phyloP scores from a whole-genome alignment of 64 coral and sea anemone genomes.

The Montipora capricornis region DNA sequence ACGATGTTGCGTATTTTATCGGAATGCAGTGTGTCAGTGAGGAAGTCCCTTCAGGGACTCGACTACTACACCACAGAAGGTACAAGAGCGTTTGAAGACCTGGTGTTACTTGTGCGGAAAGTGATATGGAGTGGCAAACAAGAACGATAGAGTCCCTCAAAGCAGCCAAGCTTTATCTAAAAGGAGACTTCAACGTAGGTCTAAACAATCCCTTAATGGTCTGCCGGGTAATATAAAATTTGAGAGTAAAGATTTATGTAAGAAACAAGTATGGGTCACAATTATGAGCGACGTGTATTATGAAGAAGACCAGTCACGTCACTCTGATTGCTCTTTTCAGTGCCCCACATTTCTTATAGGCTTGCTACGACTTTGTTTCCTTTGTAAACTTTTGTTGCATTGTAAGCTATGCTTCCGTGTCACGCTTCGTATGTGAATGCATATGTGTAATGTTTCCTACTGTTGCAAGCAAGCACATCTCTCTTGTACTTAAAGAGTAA shows the following conservation, averaged over 20 bases:
- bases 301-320: background rate
- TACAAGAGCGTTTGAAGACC: background rate
- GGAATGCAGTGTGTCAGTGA: background rate
- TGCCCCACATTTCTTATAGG: background rate
- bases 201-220: background rate
- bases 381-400: background rate
- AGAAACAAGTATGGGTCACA: background rate
- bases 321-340: background rate
- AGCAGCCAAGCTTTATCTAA: too few relatives aligned
- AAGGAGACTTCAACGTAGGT: background rate
- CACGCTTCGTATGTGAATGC: background rate
- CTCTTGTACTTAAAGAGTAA: background rate
- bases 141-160: too few relatives aligned
- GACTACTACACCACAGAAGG: too few relatives aligned
- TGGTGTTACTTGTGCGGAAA: background rate
- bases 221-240: background rate
- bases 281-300: background rate
- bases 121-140: too few relatives aligned
- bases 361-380: background rate
- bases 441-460: background rate
- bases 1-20: slow-evolving; percentile 41
- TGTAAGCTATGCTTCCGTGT: background rate
- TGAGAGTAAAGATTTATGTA: background rate
- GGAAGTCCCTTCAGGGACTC: background rate
- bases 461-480: background rate